A percentile compares a stretch with the other conserved stretches of the same genome.
These are phyloP conservation scores for Scaptomyza caliginosa DNA, from an alignment of 2,888 invertebrate genomes.

Conservation along the genomic window DNA sequence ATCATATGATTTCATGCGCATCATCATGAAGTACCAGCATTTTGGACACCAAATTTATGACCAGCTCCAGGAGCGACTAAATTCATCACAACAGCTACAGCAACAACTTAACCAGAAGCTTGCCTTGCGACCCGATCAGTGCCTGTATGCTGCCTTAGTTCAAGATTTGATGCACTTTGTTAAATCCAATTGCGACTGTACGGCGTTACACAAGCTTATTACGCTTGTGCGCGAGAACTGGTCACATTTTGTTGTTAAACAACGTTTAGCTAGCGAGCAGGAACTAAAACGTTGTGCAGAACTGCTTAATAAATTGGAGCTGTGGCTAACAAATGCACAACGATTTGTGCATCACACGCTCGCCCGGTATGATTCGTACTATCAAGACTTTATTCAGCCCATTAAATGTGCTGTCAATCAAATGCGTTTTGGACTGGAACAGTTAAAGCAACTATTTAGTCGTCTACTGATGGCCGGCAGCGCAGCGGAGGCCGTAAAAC, in stretches of 20 bases:
- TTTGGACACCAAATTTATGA: conserved; percentile 79
- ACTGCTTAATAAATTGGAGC: conserved; percentile 74
- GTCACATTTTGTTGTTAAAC: conserved; percentile 39
- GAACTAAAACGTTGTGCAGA: conserved; percentile 66
- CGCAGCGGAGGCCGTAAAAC: conserved; percentile 59
- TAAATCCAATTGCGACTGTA: conserved; percentile 80
- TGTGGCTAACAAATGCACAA: conserved; percentile 83
- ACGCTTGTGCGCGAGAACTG: conserved; percentile 57
- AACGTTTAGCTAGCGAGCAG: conserved; percentile 22
- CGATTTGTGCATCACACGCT: conserved; percentile 83
- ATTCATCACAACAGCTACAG: conserved; percentile 56
- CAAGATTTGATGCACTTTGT: conserved; percentile 82
- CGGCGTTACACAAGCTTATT: conserved; percentile 67
- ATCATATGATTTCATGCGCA: conserved; percentile 85
- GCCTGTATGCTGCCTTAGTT: conserved; percentile 79
- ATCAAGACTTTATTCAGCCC: conserved; percentile 91
- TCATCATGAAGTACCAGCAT: conserved; percentile 81
- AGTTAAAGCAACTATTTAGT: conserved; percentile 85
- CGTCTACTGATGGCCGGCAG: conserved; percentile 79
- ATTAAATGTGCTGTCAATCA: conserved; percentile 88
- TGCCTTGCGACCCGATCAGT: conserved; percentile 81
- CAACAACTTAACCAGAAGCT: conserved; percentile 78
- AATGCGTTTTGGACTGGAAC: conserved; percentile 87
- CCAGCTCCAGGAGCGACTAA: conserved; percentile 58
- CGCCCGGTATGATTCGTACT: conserved; percentile 86